These are phyloP conservation scores for Cynoglossus semilaevis DNA, from an alignment of 2,113 vertebrate species.

Conservation along the genomic window DNA sequence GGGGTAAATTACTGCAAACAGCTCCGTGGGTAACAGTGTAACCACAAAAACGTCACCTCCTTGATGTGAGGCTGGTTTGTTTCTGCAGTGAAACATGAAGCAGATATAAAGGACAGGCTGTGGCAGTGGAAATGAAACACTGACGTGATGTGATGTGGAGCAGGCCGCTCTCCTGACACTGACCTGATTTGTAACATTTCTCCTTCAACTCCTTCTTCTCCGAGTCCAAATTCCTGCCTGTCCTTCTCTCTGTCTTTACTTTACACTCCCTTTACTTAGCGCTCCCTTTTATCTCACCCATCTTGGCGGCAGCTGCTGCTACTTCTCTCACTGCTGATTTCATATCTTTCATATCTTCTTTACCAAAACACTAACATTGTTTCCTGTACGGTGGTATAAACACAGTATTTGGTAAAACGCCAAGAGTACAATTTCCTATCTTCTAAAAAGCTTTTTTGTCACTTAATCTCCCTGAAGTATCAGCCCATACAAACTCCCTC, in stretches of 20 bases:
- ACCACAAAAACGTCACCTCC: slow-evolving; percentile 3
- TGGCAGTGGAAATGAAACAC: slow-evolving; percentile 6
- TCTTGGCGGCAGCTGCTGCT: not conserved
- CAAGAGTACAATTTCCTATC: too few species aligned
- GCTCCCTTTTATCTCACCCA: slow-evolving; percentile 28
- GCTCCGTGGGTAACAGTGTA: not conserved
- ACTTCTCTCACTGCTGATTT: slow-evolving; percentile 1
- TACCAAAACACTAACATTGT: not conserved
- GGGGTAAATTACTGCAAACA: not conserved
- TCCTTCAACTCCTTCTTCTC: slow-evolving; percentile 18
- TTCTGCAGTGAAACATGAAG: slow-evolving; percentile 7
- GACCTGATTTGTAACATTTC: not conserved
- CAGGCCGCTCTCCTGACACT: slow-evolving; percentile 12
- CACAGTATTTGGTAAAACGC: too few species aligned
- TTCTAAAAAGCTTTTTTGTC: too few species aligned
- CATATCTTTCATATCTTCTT: slow-evolving; percentile 11
- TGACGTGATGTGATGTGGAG: not conserved
- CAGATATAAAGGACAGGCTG: slow-evolving; percentile 9
- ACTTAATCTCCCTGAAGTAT: too few species aligned
- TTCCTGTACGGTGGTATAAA: too few species aligned
- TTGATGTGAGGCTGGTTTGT: slow-evolving; percentile 6
- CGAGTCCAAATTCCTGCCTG: not conserved
- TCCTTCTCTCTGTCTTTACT: slow-evolving; percentile 4
- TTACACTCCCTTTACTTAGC: slow-evolving; percentile 22
- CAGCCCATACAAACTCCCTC: too few species aligned